A percentile compares a stretch with the other conserved stretches of the same genome.
Evolutionary conservation across 2,888 invertebrate species (phyloP).

Genomic region (Sclerodermus sp.): DNA sequence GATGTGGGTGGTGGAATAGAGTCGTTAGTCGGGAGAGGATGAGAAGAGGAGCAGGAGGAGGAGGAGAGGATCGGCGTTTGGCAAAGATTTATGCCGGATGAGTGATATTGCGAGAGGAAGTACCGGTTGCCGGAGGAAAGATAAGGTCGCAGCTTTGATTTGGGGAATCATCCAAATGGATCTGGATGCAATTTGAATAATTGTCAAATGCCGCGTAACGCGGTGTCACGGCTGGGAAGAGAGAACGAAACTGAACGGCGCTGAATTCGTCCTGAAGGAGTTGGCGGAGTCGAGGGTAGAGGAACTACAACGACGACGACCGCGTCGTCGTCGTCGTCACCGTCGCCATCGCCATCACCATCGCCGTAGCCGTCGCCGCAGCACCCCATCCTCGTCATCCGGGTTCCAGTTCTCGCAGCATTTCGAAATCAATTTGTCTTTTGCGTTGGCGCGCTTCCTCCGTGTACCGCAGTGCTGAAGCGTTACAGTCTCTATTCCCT

Average conservation of each 20-base stretch:
- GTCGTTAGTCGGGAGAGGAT: not conserved
- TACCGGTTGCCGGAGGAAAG: not conserved
- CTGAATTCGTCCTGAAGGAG: not conserved
- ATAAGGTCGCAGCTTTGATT: not conserved
- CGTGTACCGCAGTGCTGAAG: conserved; percentile 13
- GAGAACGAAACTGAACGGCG: too few species aligned
- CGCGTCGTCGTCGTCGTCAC: conserved; percentile 12
- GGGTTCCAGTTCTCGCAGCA: conserved; percentile 33
- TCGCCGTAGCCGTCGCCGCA: conserved; percentile 2
- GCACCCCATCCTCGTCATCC: too few species aligned
- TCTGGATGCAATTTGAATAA: conserved; percentile 48
- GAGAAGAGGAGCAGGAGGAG: not conserved
- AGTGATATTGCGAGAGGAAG: not conserved
- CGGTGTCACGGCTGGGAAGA: not conserved
- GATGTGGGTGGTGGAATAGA: not conserved
- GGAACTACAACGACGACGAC: too few species aligned
- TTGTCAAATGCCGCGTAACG: conserved; percentile 37
- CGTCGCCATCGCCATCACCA: conserved; percentile 13
- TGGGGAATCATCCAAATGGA: conserved; percentile 36
- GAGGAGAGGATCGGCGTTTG: not conserved
- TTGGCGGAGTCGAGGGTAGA: too few species aligned
- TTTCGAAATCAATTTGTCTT: conserved; percentile 54
- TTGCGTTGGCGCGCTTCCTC: conserved; percentile 32
- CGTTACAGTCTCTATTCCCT: conserved; percentile 41
- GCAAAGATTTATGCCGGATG: too few species aligned